phyloP scores from a whole-genome alignment of 1,140 invertebrate genomes.

The Hesperophylax magnus region DNA sequence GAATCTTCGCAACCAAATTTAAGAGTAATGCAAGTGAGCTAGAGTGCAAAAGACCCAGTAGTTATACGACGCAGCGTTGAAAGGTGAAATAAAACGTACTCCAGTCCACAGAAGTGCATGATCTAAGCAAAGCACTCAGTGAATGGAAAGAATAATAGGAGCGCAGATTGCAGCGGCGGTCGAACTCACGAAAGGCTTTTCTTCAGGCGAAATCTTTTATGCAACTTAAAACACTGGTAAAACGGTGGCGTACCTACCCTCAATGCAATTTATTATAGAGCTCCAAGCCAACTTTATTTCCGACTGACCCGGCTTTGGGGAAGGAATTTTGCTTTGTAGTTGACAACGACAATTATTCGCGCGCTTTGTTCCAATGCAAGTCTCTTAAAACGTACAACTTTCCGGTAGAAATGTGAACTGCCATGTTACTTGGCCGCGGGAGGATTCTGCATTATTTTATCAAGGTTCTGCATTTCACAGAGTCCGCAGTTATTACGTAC shows the following conservation, averaged over 20 bases:
- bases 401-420: slow-evolving; percentile 22
- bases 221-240: slow-evolving; percentile 30
- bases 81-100: too few species aligned
- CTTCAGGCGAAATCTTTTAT: slow-evolving; percentile 21
- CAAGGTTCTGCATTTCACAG: neutral
- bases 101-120: too few species aligned
- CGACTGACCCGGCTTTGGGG: slow-evolving; percentile 23
- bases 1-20: too few species aligned
- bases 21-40: too few species aligned
- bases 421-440: neutral
- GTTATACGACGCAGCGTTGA: too few species aligned
- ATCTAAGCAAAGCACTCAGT: too few species aligned
- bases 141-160: neutral
- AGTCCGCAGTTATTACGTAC: neutral
- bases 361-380: slow-evolving; percentile 40
- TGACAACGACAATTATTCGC: slow-evolving; percentile 47
- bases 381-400: neutral
- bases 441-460: neutral
- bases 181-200: neutral
- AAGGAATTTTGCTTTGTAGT: slow-evolving; percentile 51
- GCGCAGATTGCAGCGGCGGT: slow-evolving; percentile 7
- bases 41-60: too few species aligned
- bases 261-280: slow-evolving; percentile 42
- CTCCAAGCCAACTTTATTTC: slow-evolving; percentile 43
- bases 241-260: neutral